Percentiles rank a stretch among this genome's conserved stretches.
phyloP scores from a whole-genome alignment of 2,113 vertebrate species.

The Oreochromis niloticus region DNA sequence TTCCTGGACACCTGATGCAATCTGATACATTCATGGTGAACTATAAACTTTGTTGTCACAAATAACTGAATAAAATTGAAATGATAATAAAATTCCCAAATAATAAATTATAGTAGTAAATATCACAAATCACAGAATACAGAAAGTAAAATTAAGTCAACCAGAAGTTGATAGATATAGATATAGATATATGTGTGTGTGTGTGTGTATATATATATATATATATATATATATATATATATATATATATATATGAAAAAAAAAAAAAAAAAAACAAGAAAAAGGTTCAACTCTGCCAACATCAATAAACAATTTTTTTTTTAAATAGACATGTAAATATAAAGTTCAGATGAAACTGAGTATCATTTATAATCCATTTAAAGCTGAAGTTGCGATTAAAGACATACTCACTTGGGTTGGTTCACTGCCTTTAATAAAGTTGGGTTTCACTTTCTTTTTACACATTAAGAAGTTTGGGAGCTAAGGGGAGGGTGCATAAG shows the following conservation, averaged over 20 bases:
- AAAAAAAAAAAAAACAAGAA: no score
- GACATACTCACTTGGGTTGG: constrained; percentile 20
- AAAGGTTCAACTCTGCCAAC: background rate
- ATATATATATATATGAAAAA: accelerated
- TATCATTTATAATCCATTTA: background rate
- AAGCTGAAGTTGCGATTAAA: background rate
- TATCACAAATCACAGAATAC: background rate
- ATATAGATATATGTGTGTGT: no score
- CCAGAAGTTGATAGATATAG: no score
- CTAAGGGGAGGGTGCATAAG: constrained; percentile 38
- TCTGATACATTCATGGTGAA: background rate
- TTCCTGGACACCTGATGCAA: background rate
- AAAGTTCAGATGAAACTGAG: background rate
- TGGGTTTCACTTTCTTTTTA: constrained; percentile 47
- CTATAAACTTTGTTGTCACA: background rate
- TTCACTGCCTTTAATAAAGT: constrained; percentile 70
- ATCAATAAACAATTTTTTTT: background rate
- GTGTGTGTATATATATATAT: accelerated
- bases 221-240: accelerated
- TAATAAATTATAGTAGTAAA: background rate
- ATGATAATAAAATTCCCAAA: background rate
- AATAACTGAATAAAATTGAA: background rate
- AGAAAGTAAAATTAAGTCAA: background rate
- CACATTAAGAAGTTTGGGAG: constrained; percentile 42
- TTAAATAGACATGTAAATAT: background rate